These are phyloP conservation scores for Heterohyrax brucei DNA, from an alignment of 2,797 vertebrate species.

Conservation along the genomic window DNA sequence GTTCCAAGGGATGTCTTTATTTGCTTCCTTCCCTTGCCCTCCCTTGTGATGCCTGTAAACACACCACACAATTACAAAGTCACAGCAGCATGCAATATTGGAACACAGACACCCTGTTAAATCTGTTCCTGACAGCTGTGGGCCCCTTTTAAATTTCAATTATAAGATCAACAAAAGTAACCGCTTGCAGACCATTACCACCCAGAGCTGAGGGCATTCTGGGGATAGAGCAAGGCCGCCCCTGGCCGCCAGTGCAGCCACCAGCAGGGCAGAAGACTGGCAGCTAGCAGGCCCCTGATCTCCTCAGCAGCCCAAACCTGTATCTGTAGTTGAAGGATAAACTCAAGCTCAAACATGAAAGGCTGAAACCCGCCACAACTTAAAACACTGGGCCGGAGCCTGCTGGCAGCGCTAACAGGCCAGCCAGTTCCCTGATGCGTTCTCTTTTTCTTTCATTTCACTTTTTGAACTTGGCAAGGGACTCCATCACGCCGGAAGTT, in stretches of 20 bases:
- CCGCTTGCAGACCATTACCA: constrained; percentile 76
- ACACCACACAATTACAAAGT: constrained; percentile 82
- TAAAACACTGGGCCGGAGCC: neutral
- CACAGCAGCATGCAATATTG: constrained; percentile 29
- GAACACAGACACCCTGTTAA: constrained; percentile 81
- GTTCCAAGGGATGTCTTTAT: constrained; percentile 79
- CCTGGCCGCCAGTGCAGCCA: neutral
- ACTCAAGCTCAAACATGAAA: neutral
- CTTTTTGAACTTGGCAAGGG: constrained; percentile 73
- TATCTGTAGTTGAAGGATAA: constrained; percentile 61
- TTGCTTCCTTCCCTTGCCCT: constrained; percentile 81
- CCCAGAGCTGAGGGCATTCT: constrained; percentile 75
- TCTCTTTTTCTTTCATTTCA: constrained; percentile 63
- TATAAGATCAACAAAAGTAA: constrained; percentile 83
- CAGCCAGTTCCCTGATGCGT: neutral
- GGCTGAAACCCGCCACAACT: constrained; percentile 27
- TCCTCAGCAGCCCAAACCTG: neutral
- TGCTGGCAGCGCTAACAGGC: neutral
- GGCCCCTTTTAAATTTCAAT: constrained; percentile 82
- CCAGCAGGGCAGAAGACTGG: neutral
- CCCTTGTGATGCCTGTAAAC: constrained; percentile 78
- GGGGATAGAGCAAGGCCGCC: neutral
- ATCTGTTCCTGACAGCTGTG: constrained; percentile 64
- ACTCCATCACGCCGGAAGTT: neutral
- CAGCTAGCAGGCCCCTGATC: neutral